Percentiles rank a stretch among this genome's conserved stretches.
Conservation (phyloP, 2,888 invertebrate genomes). For the Lycocerus yunnanus region DNA sequence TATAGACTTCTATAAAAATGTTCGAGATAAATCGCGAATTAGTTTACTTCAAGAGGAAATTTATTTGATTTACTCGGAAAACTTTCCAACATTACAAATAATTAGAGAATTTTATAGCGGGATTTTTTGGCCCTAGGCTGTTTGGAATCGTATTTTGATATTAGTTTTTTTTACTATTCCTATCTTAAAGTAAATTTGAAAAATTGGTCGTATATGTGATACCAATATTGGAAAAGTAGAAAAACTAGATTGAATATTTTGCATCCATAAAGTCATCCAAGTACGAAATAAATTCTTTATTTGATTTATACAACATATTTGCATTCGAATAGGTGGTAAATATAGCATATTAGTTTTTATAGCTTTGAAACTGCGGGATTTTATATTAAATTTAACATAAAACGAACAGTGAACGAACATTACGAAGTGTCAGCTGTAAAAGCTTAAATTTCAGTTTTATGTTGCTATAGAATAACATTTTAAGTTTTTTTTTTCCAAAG, state of each 20-base stretch:
- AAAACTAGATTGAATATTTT: conserved; percentile 27
- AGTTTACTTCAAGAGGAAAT: background rate
- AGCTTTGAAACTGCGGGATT: conserved; percentile 16
- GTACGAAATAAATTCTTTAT: conserved; percentile 29
- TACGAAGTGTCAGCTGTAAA: conserved; percentile 16
- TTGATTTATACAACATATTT: conserved; percentile 27
- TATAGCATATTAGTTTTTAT: conserved; percentile 28
- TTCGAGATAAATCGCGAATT: background rate
- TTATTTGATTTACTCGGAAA: background rate
- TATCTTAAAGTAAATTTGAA: conserved; percentile 12
- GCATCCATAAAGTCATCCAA: conserved; percentile 24
- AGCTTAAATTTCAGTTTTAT: conserved; percentile 5
- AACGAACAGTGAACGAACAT: conserved; percentile 16
- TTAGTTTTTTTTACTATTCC: background rate
- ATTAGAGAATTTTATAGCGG: background rate
- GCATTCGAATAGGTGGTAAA: conserved; percentile 30
- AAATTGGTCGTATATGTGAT: conserved; percentile 25
- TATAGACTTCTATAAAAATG: background rate
- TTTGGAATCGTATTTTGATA: background rate
- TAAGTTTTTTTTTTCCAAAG: background rate
- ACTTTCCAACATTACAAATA: background rate
- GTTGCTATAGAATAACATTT: conserved; percentile 1
- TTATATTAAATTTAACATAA: conserved; percentile 27
- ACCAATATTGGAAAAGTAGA: conserved; percentile 26
- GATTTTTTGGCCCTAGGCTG: background rate